These are phyloP conservation scores for Caenorhabditis briggsae DNA, from an alignment of 1,140 invertebrate species.

Conservation along the genomic window DNA sequence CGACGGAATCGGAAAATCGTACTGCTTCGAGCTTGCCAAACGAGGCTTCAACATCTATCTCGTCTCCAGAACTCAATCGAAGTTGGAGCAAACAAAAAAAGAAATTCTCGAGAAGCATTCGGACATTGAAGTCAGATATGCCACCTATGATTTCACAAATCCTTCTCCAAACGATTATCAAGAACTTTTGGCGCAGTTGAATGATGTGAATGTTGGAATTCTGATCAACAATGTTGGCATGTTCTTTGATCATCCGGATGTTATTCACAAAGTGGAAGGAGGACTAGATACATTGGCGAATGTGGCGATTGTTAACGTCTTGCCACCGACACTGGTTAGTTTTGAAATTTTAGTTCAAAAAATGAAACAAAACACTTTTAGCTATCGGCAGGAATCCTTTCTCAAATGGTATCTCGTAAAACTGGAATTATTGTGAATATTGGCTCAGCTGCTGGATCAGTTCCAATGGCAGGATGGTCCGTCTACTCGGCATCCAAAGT, in stretches of 20 bases:
- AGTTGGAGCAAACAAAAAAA: conserved; percentile 69
- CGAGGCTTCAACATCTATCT: conserved; percentile 73
- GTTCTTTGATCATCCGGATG: conserved; percentile 75
- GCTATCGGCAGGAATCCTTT: conserved; percentile 66
- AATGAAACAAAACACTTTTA: conserved; percentile 55
- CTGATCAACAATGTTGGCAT: conserved; percentile 76
- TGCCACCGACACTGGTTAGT: conserved; percentile 61
- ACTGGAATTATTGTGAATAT: conserved; percentile 69
- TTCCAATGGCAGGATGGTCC: conserved; percentile 69
- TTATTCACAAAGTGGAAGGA: conserved; percentile 69
- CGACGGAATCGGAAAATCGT: conserved; percentile 77
- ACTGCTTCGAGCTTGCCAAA: conserved; percentile 72
- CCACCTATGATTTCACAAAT: conserved; percentile 72
- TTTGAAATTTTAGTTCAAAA: not conserved
- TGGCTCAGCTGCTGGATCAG: conserved; percentile 64
- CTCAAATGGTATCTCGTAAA: conserved; percentile 65
- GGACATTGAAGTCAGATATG: conserved; percentile 66
- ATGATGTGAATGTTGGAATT: conserved; percentile 73
- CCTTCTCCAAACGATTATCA: conserved; percentile 67
- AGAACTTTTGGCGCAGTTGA: conserved; percentile 65
- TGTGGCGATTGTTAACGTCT: conserved; percentile 70
- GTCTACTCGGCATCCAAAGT: conserved; percentile 75
- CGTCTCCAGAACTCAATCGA: conserved; percentile 70
- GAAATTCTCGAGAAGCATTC: conserved; percentile 66
- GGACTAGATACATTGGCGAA: conserved; percentile 71